Base-by-base conservation (phyloP, 2,113 vertebrate species). In the Carlito syrichta region DNA sequence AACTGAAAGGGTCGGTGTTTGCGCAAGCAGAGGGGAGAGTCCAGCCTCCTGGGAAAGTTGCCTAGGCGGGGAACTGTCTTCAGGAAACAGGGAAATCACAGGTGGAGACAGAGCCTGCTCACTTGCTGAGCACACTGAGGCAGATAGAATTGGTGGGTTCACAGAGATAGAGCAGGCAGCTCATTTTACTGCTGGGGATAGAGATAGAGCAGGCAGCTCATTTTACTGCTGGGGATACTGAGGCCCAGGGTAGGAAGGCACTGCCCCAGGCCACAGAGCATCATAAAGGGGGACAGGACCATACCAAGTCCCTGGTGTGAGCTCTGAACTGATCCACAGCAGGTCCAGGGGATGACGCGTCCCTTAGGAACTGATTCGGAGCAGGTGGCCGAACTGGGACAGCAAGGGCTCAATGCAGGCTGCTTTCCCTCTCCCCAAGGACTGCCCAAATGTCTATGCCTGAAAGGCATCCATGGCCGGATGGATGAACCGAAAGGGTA, bases 241-340 rank as follows among this genome's bases (percentile, higher is more conserved):
- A 62, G 66, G 27, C 60, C 52, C 9, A 1, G 62, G 63, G 5
- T 10, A 8, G 8, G 20, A 3, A 38, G 86, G 25, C 3, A 5
- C 4, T 40, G 83, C 35, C 54, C 22, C 13, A 32, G 45, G 77
- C 8, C 71, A 4, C 14, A 22, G 83, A n/a, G 43, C 52, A 6
- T 38, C 2, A 0, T 23, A 40, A 43, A 50, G 52, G 73, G 17
- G 20, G 1, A 32, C 0, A 20, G 30, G 12, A 23, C 2, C n/a
- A 13, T 6, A 16, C 25, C 7, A 56, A 32, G 43, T 2, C 25
- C 60, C 48, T 38, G 83, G 35, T 8, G 3, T 50, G 27, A 35
- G 40, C 35, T 87, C 43, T 16, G 38, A 43, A 17, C 2, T 1
- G 40, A 81, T 45, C 3, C 60, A 45, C 1, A 25, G 62, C 30